These are phyloP conservation scores for Strongylocentrotus purpuratus DNA, from an alignment of 35 echinoderm and acorn worm species.

Conservation along the genomic window DNA sequence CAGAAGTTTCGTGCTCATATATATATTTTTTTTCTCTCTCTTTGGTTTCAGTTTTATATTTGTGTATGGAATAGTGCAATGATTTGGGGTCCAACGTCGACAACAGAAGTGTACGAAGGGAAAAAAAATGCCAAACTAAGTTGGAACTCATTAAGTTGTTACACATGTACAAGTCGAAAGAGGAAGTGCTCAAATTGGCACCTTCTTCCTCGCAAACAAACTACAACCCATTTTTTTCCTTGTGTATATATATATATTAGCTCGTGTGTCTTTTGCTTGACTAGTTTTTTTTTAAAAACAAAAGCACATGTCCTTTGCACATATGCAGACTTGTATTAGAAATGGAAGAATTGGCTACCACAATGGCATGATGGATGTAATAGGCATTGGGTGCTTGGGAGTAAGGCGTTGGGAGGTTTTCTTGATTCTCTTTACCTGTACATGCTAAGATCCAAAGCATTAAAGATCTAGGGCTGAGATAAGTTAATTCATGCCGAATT, in stretches of 20 bases:
- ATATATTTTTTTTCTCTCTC: conserved; percentile 41
- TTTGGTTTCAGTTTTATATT: conserved; percentile 54
- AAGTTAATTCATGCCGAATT: not conserved
- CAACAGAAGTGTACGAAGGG: not conserved
- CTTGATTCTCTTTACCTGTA: not conserved
- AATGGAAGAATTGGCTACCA: not conserved
- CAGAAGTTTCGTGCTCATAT: conserved; percentile 42
- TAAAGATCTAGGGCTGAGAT: not conserved
- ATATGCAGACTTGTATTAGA: conserved; percentile 12
- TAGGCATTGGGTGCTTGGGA: not conserved
- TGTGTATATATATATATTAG: conserved; percentile 20
- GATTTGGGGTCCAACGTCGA: conserved; percentile 44
- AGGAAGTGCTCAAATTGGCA: not conserved
- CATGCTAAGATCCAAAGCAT: not conserved
- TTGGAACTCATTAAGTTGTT: not conserved
- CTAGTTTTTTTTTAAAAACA: conserved; percentile 4
- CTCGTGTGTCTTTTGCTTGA: conserved; percentile 16
- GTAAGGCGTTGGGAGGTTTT: not conserved
- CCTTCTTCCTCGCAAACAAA: not conserved
- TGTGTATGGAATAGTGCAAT: conserved; percentile 56
- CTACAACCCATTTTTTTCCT: not conserved
- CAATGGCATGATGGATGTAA: not conserved
- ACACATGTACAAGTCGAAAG: not conserved
- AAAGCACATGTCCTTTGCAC: conserved; percentile 16
- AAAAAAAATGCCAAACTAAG: conserved; percentile 34